Conservation (phyloP, 2,113 vertebrate genomes). For the Corydoras sp. region DNA sequence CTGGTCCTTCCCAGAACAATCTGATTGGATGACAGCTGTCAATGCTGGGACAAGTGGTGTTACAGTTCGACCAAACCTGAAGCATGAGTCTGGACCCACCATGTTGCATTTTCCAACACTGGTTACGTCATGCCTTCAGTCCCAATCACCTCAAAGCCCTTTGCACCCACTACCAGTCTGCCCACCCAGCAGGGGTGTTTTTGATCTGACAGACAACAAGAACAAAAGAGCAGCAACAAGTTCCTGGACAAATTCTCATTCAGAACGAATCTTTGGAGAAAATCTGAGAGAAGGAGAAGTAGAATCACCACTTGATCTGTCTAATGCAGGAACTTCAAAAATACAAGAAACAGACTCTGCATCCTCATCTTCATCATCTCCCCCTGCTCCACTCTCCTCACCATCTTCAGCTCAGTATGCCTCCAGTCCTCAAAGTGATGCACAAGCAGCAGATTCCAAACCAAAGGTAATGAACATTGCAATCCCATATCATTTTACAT, state of each 20-base stretch:
- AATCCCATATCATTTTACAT: neutral
- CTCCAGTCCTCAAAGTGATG: constrained; percentile 44
- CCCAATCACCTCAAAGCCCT: constrained; percentile 4
- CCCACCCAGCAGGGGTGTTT: constrained; percentile 18
- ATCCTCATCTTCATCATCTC: constrained; percentile 36
- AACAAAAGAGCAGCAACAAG: constrained; percentile 27
- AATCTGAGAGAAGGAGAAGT: constrained; percentile 18
- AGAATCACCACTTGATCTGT: constrained; percentile 67
- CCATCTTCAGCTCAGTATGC: constrained; percentile 29
- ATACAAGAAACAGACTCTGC: constrained; percentile 16
- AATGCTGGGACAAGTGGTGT: constrained; percentile 12
- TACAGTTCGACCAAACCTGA: constrained; percentile 20
- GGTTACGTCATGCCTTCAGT: constrained; percentile 13
- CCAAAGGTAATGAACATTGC: constrained; percentile 49
- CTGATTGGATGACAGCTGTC: constrained; percentile 52
- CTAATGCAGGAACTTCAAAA: constrained; percentile 54
- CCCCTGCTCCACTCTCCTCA: constrained; percentile 10
- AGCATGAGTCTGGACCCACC: constrained; percentile 34
- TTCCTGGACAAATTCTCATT: neutral
- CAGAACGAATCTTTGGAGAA: constrained; percentile 46
- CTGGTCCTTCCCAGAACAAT: constrained; percentile 53
- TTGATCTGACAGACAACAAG: constrained; percentile 35
- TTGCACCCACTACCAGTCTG: constrained; percentile 28
- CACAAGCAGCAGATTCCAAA: constrained; percentile 29
- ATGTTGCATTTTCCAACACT: constrained; percentile 41